Evolutionary conservation across 2,888 invertebrate genomes (phyloP).

Genomic region (Rosalia funebris): DNA sequence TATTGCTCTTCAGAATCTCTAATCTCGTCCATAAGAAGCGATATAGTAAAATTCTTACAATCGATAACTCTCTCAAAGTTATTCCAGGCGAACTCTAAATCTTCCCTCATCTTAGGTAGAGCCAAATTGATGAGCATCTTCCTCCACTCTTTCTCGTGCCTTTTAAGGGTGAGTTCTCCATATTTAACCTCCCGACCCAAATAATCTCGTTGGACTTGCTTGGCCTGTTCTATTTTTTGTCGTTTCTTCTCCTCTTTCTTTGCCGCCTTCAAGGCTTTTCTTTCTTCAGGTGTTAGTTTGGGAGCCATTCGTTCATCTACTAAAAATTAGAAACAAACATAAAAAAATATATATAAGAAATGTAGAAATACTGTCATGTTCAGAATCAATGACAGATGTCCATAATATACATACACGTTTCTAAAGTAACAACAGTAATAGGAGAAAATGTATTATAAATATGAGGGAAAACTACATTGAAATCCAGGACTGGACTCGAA

Average conservation of each 20-base stretch:
- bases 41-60: slow-evolving; percentile 63
- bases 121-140: slow-evolving; percentile 60
- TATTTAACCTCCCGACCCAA: slow-evolving; percentile 61
- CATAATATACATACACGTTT: background rate
- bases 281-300: slow-evolving; percentile 49
- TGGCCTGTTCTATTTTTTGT: slow-evolving; percentile 49
- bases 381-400: background rate
- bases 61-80: slow-evolving; percentile 64
- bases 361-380: background rate
- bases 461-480: too few species aligned
- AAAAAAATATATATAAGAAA: background rate
- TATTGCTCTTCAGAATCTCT: slow-evolving; percentile 61
- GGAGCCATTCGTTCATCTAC: slow-evolving; percentile 4
- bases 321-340: background rate
- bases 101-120: slow-evolving; percentile 60
- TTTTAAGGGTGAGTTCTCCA: slow-evolving; percentile 56
- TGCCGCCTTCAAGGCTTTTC: slow-evolving; percentile 39
- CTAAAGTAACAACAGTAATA: background rate
- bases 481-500: too few species aligned
- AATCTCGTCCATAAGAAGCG: slow-evolving; percentile 62
- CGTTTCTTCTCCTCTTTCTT: slow-evolving; percentile 51
- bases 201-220: slow-evolving; percentile 54
- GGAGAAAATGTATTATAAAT: too few species aligned
- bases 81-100: slow-evolving; percentile 62
- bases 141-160: slow-evolving; percentile 60